Conservation (phyloP, 1,140 invertebrate genomes). For the Cecropterus lyciades region DNA sequence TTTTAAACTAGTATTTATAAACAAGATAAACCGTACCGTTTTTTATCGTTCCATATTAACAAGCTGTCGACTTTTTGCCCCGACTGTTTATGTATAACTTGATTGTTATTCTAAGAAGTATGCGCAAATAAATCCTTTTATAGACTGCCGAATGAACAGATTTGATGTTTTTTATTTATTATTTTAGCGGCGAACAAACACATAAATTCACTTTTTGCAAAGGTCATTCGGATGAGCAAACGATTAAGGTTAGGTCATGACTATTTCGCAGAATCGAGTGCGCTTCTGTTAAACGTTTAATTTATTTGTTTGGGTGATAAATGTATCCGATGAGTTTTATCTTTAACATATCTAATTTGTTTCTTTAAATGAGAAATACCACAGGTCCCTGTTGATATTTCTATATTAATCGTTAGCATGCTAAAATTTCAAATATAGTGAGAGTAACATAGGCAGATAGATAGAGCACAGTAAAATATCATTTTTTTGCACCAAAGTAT, state of each 20-base stretch:
- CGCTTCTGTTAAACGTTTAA: background rate
- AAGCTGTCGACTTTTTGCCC: slow-evolving; percentile 41
- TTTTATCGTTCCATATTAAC: slow-evolving; percentile 37
- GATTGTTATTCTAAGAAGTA: slow-evolving; percentile 42
- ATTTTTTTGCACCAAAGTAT: too few relatives aligned
- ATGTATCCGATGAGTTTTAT: too few relatives aligned
- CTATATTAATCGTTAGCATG: too few relatives aligned
- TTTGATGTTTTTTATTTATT: slow-evolving; percentile 21
- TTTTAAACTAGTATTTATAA: slow-evolving; percentile 20
- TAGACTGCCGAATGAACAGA: slow-evolving; percentile 23
- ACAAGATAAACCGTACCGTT: slow-evolving; percentile 16
- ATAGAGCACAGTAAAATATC: too few relatives aligned
- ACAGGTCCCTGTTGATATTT: too few relatives aligned
- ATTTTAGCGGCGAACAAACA: slow-evolving; percentile 4
- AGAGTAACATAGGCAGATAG: too few relatives aligned
- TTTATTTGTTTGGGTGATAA: background rate
- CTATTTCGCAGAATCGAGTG: slow-evolving; percentile 5
- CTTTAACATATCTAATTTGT: too few relatives aligned
- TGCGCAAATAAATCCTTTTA: slow-evolving; percentile 36
- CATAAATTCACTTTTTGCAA: slow-evolving; percentile 32
- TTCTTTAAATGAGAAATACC: too few relatives aligned
- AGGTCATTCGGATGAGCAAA: slow-evolving; percentile 21
- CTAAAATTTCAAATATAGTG: too few relatives aligned
- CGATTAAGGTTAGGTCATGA: background rate
- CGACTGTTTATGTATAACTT: slow-evolving; percentile 35